A percentile compares a stretch with the other conserved stretches of the same genome.
phyloP scores from a whole-genome alignment of 2,888 invertebrate genomes.

The Tetramorium bicarinatum region DNA sequence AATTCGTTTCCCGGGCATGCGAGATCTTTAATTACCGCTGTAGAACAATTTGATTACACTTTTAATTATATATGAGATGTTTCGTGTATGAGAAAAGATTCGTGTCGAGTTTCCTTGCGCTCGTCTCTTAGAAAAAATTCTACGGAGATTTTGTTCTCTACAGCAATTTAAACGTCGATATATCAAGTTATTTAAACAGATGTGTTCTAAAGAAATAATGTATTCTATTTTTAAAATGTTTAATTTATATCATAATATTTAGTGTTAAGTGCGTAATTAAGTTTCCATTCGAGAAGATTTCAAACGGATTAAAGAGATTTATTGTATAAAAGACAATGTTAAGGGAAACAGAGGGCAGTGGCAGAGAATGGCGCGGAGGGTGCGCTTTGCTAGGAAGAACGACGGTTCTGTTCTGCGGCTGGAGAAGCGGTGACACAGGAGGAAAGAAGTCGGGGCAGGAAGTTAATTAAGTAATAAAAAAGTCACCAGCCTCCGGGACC shows the following conservation, averaged over 20 bases:
- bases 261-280: neutral
- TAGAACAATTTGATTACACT: constrained; percentile 50
- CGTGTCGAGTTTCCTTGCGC: neutral
- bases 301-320: constrained; percentile 15
- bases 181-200: neutral
- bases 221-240: neutral
- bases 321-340: constrained; percentile 22
- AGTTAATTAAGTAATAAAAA: constrained; percentile 85
- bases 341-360: neutral
- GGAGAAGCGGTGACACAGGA: constrained; percentile 57
- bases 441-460: constrained; percentile 71
- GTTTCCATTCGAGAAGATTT: neutral
- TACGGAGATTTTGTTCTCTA: neutral
- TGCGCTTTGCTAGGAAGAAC: constrained; percentile 33
- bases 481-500: constrained; percentile 76
- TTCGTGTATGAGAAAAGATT: constrained; percentile 10
- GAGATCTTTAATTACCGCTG: constrained; percentile 45
- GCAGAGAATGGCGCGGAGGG: constrained; percentile 39
- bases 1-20: constrained; percentile 38
- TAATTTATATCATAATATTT: neutral
- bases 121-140: constrained; percentile 6
- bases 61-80: constrained; percentile 37
- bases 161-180: neutral
- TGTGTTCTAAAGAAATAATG: neutral
- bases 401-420: constrained; percentile 40